Conservation (phyloP, 2,888 invertebrate genomes). For the Gerris lacustris region DNA sequence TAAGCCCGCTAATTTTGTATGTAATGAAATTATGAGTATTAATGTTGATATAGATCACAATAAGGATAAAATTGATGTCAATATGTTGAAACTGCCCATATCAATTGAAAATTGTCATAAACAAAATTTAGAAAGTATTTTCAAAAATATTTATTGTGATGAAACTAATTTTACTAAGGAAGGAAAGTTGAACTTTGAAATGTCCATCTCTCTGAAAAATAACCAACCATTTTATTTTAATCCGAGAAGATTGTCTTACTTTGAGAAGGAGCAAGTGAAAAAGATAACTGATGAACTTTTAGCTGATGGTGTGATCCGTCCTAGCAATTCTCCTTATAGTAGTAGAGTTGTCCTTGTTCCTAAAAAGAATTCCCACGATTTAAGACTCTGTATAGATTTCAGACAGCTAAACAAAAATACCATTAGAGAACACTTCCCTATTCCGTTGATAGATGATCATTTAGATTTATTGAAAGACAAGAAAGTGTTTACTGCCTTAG, state of each 20-base stretch:
- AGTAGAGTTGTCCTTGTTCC: slow-evolving; percentile 13
- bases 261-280: slow-evolving; percentile 6
- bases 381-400: slow-evolving; percentile 10
- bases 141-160: not conserved
- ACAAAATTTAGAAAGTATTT: not conserved
- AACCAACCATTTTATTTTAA: slow-evolving; percentile 11
- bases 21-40: not conserved
- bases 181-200: slow-evolving; percentile 10
- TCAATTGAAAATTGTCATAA: not conserved
- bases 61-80: not conserved
- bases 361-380: slow-evolving; percentile 10
- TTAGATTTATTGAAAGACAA: slow-evolving; percentile 10
- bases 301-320: slow-evolving; percentile 7
- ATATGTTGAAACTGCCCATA: not conserved
- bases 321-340: slow-evolving; percentile 13
- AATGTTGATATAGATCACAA: not conserved
- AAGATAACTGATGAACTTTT: slow-evolving; percentile 13
- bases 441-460: slow-evolving; percentile 18
- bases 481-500: slow-evolving; percentile 3
- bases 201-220: slow-evolving; percentile 10
- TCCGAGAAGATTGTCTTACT: slow-evolving; percentile 12
- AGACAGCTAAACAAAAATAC: slow-evolving; percentile 13
- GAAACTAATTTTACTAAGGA: too few relatives aligned
- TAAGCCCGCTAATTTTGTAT: not conserved
- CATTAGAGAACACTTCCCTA: slow-evolving; percentile 7